phyloP scores from a whole-genome alignment of 2,797 vertebrate species.

The Schizopygopsis pylzovi region DNA sequence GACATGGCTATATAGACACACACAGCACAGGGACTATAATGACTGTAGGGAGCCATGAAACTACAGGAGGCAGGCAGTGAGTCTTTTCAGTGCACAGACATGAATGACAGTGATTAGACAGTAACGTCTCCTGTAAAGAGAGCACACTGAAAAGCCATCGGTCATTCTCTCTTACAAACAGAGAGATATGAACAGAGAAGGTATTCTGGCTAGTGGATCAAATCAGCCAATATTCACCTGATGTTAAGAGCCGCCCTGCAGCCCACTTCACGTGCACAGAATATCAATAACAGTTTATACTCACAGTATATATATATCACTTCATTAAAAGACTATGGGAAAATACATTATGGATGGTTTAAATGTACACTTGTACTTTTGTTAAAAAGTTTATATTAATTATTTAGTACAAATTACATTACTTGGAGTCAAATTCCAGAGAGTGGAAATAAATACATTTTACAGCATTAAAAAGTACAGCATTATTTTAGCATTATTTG shows the following conservation, averaged over 20 bases:
- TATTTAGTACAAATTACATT: background rate
- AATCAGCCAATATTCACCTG: slow-evolving; percentile 59
- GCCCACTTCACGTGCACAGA: slow-evolving; percentile 43
- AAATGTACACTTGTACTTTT: background rate
- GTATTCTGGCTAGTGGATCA: slow-evolving; percentile 61
- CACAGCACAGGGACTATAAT: slow-evolving; percentile 60
- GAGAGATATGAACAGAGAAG: slow-evolving; percentile 54
- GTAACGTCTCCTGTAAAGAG: background rate
- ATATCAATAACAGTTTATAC: background rate
- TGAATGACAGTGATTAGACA: background rate
- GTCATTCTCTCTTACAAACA: slow-evolving; percentile 48
- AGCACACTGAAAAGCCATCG: slow-evolving; percentile 31
- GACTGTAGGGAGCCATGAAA: slow-evolving; percentile 6
- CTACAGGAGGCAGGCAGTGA: slow-evolving; percentile 55
- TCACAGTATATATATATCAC: background rate
- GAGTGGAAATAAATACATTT: background rate
- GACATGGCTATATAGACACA: background rate
- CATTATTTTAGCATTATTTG: too few relatives aligned
- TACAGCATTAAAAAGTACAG: background rate
- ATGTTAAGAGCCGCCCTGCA: slow-evolving; percentile 59
- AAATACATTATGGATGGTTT: background rate
- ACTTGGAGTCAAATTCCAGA: background rate
- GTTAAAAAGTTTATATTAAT: background rate
- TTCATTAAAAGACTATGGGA: background rate
- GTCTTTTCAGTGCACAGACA: slow-evolving; percentile 44